These are phyloP conservation scores for Crotalus tigris DNA, from an alignment of 2,113 vertebrate species.

Conservation along the genomic window DNA sequence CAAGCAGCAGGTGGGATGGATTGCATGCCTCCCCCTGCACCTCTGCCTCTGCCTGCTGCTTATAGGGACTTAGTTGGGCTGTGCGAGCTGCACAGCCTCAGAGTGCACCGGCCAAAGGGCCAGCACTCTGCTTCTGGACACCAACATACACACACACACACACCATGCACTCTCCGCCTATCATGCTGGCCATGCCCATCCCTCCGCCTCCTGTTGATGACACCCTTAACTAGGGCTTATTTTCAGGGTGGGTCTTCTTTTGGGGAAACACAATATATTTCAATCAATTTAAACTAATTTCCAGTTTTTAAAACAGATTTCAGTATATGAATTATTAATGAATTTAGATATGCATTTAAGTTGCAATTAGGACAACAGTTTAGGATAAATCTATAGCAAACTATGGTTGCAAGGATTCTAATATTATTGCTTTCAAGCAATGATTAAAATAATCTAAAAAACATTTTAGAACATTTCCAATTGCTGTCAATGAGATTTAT, in stretches of 20 bases:
- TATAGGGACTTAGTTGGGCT: too few relatives aligned
- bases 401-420: background rate
- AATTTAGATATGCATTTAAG: background rate
- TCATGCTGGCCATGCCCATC: too few relatives aligned
- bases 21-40: too few relatives aligned
- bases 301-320: background rate
- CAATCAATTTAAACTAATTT: slow-evolving; percentile 15
- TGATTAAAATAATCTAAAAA: background rate
- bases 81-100: too few relatives aligned
- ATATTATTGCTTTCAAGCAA: background rate
- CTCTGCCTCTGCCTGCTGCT: too few relatives aligned
- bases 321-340: background rate
- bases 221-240: background rate
- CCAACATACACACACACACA: too few relatives aligned
- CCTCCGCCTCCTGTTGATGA: background rate
- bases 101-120: too few relatives aligned
- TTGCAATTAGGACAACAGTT: background rate
- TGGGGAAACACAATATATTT: background rate
- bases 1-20: too few relatives aligned
- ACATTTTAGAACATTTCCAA: background rate
- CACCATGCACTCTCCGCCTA: too few relatives aligned
- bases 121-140: too few relatives aligned
- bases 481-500: background rate
- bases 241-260: background rate
- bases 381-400: background rate